These are phyloP conservation scores for Megaceryle alcyon DNA, from an alignment of 2,797 vertebrate species.

Conservation along the genomic window DNA sequence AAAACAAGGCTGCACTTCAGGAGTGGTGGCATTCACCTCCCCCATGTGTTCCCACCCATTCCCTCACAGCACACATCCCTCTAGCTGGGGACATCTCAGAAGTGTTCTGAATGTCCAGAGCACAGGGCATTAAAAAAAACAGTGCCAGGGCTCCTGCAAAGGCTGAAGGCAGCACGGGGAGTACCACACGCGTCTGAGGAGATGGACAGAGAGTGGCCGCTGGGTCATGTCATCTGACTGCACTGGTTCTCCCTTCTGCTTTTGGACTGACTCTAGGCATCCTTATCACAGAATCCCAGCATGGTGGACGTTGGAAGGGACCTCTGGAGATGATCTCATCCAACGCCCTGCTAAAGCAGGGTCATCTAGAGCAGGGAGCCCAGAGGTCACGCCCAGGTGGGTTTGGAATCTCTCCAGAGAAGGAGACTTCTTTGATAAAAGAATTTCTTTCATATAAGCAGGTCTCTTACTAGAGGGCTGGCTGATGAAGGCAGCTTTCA, in stretches of 20 bases:
- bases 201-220: no score
- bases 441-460: not conserved
- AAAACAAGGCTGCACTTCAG: not conserved
- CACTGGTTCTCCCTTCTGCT: not conserved
- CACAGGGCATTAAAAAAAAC: not conserved
- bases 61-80: fast-evolving
- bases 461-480: not conserved
- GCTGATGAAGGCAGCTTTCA: not conserved
- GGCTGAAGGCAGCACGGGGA: not conserved
- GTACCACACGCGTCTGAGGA: fast-evolving
- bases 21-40: not conserved
- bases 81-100: not conserved
- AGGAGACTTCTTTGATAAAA: not conserved
- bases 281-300: not conserved
- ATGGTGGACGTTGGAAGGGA: no score
- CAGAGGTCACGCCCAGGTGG: not conserved
- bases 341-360: not conserved
- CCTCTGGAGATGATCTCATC: not conserved
- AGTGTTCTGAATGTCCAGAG: not conserved
- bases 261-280: not conserved
- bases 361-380: not conserved
- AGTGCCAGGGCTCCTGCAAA: not conserved
- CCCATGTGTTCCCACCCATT: not conserved
- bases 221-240: not conserved
- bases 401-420: not conserved